Evolutionary conservation across 2,888 invertebrate genomes (phyloP).

Genomic region (Helobdella robusta): DNA sequence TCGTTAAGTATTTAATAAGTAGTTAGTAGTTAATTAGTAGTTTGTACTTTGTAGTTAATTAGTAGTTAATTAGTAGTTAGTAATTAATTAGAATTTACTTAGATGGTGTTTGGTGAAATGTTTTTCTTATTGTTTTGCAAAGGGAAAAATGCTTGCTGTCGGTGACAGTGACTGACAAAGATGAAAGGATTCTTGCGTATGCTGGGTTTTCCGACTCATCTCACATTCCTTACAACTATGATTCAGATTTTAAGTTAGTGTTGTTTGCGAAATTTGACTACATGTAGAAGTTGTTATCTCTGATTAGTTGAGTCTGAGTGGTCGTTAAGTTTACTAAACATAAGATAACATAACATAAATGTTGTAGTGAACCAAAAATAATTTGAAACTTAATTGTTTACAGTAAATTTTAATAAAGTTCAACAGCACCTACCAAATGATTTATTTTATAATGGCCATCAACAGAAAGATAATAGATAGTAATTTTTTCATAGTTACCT

Average conservation of each 20-base stretch:
- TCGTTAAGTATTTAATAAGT: background rate
- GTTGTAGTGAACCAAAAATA: background rate
- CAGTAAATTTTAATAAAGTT: no score
- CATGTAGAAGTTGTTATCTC: constrained; percentile 42
- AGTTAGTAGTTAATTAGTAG: background rate
- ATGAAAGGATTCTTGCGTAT: constrained; percentile 47
- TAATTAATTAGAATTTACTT: background rate
- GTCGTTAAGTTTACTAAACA: no score
- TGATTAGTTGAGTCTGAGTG: no score
- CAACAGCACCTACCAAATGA: no score
- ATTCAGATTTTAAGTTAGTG: constrained; percentile 44
- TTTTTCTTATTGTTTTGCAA: background rate
- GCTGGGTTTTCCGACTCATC: constrained; percentile 50
- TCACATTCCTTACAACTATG: constrained; percentile 40
- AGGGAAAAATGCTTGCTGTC: constrained; percentile 48
- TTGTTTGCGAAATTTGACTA: constrained; percentile 35
- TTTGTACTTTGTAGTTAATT: background rate
- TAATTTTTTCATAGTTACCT: constrained; percentile 5
- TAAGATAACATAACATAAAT: no score
- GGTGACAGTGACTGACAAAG: constrained; percentile 45
- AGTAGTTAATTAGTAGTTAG: background rate
- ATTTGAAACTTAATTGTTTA: no score
- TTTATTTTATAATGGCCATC: background rate
- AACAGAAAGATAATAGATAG: background rate
- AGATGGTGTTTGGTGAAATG: background rate